Conservation (phyloP, 2,888 invertebrate genomes). For the Drosophila peninsularis region DNA sequence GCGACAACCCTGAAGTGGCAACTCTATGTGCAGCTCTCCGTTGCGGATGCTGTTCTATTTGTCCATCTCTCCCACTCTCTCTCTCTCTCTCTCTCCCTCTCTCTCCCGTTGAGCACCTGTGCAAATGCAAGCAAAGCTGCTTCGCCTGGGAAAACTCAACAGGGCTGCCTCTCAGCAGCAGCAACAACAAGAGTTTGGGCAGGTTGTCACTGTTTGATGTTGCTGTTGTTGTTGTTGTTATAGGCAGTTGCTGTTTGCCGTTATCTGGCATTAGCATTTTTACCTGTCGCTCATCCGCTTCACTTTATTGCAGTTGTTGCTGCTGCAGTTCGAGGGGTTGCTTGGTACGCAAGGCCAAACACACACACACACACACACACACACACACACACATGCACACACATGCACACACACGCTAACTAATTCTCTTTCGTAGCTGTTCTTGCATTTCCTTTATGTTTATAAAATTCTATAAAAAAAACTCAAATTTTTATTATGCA, state of each 20-base stretch:
- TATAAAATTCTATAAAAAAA: neutral
- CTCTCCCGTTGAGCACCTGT: conserved; percentile 44
- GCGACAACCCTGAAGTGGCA: conserved; percentile 2
- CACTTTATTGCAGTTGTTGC: conserved; percentile 32
- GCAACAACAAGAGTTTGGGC: conserved; percentile 30
- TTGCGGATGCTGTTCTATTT: conserved; percentile 24
- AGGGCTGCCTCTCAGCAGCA: conserved; percentile 37
- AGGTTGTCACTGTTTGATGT: conserved; percentile 37
- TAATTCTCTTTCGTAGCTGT: neutral
- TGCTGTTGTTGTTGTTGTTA: conserved; percentile 38
- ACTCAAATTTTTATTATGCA: neutral
- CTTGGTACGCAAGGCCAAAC: conserved; percentile 19
- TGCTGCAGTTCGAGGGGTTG: conserved; percentile 45
- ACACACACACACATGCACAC: neutral
- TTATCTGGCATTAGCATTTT: conserved; percentile 67
- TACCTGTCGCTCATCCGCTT: conserved; percentile 67
- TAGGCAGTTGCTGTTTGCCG: conserved; percentile 51
- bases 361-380: conserved; percentile 13
- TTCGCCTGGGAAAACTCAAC: conserved; percentile 53
- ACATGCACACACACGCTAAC: neutral
- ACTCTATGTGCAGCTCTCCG: conserved; percentile 12
- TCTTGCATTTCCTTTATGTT: conserved; percentile 13
- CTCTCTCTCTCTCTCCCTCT: conserved; percentile 1
- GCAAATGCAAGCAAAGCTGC: conserved; percentile 41
- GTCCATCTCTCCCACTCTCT: neutral